A percentile compares a stretch with the other conserved stretches of the same genome.
Evolutionary conservation across 2,888 invertebrate genomes (phyloP).

Genomic region (Hemithea aestivaria): DNA sequence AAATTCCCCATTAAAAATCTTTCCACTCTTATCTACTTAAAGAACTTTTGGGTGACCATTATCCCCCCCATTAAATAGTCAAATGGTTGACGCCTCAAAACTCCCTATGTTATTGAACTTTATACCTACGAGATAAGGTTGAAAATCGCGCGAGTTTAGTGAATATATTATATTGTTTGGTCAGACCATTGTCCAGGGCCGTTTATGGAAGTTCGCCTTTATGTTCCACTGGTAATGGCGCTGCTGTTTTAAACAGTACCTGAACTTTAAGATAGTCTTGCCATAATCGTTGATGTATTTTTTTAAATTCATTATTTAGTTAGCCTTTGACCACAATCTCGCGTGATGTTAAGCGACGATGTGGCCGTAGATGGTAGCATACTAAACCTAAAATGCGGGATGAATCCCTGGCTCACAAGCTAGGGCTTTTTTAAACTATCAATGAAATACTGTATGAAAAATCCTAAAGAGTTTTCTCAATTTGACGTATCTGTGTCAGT

Average conservation of each 20-base stretch:
- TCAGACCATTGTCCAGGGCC: conserved; percentile 20
- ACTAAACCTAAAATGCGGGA: not conserved
- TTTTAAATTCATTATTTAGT: not conserved
- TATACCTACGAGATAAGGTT: conserved; percentile 2
- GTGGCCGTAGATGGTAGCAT: too few relatives aligned
- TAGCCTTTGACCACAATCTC: too few relatives aligned
- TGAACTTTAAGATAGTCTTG: not conserved
- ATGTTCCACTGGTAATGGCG: conserved; percentile 10
- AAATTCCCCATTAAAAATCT: not conserved
- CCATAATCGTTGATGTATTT: too few relatives aligned
- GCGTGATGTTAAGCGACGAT: too few relatives aligned
- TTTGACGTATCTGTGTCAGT: too few relatives aligned
- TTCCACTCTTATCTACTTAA: conserved; percentile 7
- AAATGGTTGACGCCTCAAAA: conserved; percentile 16
- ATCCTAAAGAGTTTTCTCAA: too few relatives aligned
- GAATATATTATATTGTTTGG: conserved; percentile 23
- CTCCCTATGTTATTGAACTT: conserved; percentile 2
- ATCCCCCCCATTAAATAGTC: conserved; percentile 16
- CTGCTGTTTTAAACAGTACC: conserved; percentile 2
- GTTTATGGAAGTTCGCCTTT: conserved; percentile 25
- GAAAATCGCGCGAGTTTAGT: conserved; percentile 10
- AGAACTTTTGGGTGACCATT: conserved; percentile 6
- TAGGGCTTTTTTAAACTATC: too few relatives aligned
- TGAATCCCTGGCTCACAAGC: too few relatives aligned
- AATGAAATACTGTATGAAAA: too few relatives aligned